Evolutionary conservation across 2,888 invertebrate species (phyloP).

Genomic region (Gnatocerus cornutus): DNA sequence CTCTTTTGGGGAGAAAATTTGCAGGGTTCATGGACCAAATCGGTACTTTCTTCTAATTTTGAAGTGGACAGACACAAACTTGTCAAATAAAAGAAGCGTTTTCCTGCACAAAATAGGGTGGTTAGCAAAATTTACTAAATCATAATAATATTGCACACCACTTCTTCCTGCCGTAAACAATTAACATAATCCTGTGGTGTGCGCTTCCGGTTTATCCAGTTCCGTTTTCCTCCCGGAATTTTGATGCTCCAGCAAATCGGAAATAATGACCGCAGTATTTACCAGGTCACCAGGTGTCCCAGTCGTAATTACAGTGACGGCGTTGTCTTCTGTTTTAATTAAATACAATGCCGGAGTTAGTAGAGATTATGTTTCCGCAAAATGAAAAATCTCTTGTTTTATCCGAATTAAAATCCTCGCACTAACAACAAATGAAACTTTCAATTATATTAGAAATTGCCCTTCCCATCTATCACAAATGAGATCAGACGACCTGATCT

Average conservation of each 20-base stretch:
- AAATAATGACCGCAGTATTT: conserved; percentile 12
- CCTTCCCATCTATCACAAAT: conserved; percentile 10
- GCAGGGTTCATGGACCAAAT: no score
- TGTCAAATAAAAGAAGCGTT: no score
- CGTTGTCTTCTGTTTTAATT: conserved; percentile 16
- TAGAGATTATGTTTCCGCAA: conserved; percentile 16
- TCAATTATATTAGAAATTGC: conserved; percentile 19
- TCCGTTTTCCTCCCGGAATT: neutral
- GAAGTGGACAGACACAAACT: no score
- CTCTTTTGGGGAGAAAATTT: no score
- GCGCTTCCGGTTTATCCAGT: no score
- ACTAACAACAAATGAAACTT: conserved; percentile 16
- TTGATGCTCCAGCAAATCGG: neutral
- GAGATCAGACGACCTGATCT: conserved; percentile 32
- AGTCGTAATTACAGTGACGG: conserved; percentile 13
- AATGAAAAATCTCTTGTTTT: conserved; percentile 25
- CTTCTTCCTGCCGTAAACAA: no score
- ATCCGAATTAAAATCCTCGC: conserved; percentile 7
- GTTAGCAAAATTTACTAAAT: no score
- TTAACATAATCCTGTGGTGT: no score
- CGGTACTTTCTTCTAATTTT: no score
- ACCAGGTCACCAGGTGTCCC: conserved; percentile 21
- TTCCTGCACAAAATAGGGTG: no score
- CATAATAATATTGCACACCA: no score
- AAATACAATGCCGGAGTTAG: conserved; percentile 11